Evolutionary conservation across 2,888 invertebrate genomes (phyloP).

Genomic region (Meghimatium bilineatum): DNA sequence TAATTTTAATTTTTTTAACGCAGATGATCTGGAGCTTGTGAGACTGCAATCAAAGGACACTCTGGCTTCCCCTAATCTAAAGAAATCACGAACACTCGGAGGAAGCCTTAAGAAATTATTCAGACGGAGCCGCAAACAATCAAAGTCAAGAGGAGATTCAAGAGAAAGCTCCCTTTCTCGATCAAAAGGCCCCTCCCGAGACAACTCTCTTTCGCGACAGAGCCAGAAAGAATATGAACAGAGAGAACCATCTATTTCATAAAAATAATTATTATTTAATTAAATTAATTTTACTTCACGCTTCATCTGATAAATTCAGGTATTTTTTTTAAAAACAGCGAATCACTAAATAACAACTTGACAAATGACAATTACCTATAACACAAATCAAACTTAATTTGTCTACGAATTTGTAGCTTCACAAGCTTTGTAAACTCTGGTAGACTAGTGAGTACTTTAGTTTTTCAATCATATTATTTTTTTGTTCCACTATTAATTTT

Average conservation of each 20-base stretch:
- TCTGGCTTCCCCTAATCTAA: conserved; percentile 64
- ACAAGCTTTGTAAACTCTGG: conserved; percentile 1
- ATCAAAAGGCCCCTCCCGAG: conserved; percentile 64
- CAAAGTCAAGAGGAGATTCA: conserved; percentile 62
- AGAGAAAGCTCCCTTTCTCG: conserved; percentile 69
- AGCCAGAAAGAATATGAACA: conserved; percentile 47
- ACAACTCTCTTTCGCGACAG: conserved; percentile 63
- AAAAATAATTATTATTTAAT: conserved; percentile 36
- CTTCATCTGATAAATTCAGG: neutral
- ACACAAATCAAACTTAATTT: neutral
- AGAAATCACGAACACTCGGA: conserved; percentile 72
- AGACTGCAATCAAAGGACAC: conserved; percentile 56
- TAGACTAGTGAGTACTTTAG: conserved; percentile 1
- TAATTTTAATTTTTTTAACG: neutral
- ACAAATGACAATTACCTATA: neutral
- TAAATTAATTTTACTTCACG: neutral
- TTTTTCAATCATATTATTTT: neutral
- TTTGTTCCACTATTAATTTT: neutral
- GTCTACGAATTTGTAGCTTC: neutral
- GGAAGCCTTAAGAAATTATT: conserved; percentile 72
- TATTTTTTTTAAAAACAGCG: neutral
- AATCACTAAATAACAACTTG: neutral
- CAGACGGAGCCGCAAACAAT: conserved; percentile 66
- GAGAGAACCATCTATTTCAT: conserved; percentile 54
- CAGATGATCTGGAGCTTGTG: conserved; percentile 71